Conservation (phyloP, 2,797 vertebrate genomes). For the Darevskia nairensis region DNA sequence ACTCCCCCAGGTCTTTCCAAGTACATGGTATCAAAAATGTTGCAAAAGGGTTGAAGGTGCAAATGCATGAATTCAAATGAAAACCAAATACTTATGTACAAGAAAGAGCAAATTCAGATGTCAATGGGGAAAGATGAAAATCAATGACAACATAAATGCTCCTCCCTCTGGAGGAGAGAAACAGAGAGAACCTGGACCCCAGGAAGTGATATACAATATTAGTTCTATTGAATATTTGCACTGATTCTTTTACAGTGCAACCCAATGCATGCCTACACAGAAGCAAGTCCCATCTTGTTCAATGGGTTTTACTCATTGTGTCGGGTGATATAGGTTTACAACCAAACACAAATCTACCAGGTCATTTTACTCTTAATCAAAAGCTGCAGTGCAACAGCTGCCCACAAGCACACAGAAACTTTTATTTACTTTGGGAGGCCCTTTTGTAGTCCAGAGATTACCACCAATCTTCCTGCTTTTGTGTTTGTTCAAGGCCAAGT, state of each 20-base stretch:
- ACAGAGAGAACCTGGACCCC: neutral
- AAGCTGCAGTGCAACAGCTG: neutral
- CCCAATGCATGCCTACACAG: neutral
- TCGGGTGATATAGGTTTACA: neutral
- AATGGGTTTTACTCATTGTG: neutral
- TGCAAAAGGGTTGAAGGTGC: too few relatives aligned
- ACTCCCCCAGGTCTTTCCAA: too few relatives aligned
- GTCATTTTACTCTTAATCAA: neutral
- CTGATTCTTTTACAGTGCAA: neutral
- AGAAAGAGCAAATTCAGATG: neutral
- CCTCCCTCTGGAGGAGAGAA: neutral
- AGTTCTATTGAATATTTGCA: neutral
- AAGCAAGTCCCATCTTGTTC: neutral
- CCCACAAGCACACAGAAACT: neutral
- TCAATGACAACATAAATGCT: neutral
- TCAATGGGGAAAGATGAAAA: neutral
- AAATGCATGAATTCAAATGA: neutral
- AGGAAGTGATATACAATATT: neutral
- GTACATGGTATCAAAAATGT: neutral
- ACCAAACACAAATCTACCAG: neutral
- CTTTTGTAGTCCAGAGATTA: neutral
- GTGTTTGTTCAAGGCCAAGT: neutral
- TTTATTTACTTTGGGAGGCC: neutral
- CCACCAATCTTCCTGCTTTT: neutral
- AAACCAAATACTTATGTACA: neutral